Evolutionary conservation across 2,797 vertebrate genomes (phyloP).

Genomic region (Eleutherodactylus coqui): DNA sequence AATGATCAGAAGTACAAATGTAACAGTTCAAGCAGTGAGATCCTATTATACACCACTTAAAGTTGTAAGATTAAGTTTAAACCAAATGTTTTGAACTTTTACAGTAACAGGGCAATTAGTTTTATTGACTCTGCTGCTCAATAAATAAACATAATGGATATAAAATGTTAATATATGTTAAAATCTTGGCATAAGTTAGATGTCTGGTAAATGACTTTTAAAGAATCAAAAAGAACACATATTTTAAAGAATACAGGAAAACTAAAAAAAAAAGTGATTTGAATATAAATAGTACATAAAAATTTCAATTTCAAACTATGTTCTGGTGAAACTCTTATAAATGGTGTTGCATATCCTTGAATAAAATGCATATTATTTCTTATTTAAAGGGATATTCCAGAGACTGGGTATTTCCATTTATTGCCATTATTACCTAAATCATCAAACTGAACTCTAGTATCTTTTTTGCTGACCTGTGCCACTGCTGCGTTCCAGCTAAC

Average conservation of each 20-base stretch:
- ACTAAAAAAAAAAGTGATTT: background rate
- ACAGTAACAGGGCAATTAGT: constrained; percentile 62
- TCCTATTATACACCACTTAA: constrained; percentile 64
- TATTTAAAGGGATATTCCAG: too few species aligned
- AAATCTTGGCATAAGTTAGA: constrained; percentile 22
- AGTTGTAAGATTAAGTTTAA: constrained; percentile 62
- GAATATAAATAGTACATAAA: background rate
- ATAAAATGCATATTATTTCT: too few species aligned
- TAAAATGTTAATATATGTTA: constrained; percentile 65
- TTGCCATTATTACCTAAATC: too few species aligned
- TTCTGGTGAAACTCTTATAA: too few species aligned
- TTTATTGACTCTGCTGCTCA: constrained; percentile 60
- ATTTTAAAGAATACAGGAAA: background rate
- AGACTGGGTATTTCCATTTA: too few species aligned
- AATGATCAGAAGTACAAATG: constrained; percentile 60
- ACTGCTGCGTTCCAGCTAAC: too few species aligned
- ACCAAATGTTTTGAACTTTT: constrained; percentile 64
- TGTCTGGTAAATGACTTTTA: constrained; percentile 6
- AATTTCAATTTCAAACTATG: background rate
- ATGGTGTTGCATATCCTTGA: too few species aligned
- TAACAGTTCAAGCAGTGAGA: constrained; percentile 63
- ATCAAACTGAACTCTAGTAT: too few species aligned
- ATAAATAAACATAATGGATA: constrained; percentile 64
- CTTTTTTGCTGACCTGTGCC: too few species aligned
- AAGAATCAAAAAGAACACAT: background rate